Evolutionary conservation across 2,797 vertebrate genomes (phyloP), one percentile per base, ranked within the genome.

Genomic region (Antrozous pallidus): DNA sequence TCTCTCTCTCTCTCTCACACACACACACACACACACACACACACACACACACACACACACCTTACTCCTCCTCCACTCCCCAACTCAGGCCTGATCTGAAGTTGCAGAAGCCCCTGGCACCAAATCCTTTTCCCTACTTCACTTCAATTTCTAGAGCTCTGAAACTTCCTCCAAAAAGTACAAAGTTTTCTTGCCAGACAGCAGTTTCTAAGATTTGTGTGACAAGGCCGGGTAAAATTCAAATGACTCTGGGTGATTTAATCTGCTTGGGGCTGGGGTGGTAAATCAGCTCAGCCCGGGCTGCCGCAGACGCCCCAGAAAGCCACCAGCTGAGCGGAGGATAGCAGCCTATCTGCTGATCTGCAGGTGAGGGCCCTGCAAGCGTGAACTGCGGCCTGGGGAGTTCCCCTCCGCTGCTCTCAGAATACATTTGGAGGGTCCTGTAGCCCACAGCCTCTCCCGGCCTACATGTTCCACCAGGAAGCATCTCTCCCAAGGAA

Each of bases 221-320:
- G 98, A 98, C 97, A 98, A 98, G 98, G 95, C 98, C 88, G 70
- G 97, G 97, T 98, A 98, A 98, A 98, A 98, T 98, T 98, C 98
- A 98, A 98, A 98, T 98, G 97, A 98, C 97, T 98, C 96, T 93
- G 95, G 97, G 97, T 98, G 98, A 98, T 98, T 98, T 98, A 98
- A 98, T 98, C 98, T 98, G 97, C 97, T 98, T 94, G 96, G 97
- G 98, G 97, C 97, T 84, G 78, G 96, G 96, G 97, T 98, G 97
- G 96, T 98, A 98, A 98, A 98, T 98, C 98, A 98, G 97, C 87
- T 95, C 93, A 84, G 97, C 97, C 97, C 92, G 3, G 97, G 97
- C 97, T 98, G 97, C 97, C 93, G 94, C 95, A 4, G 96, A 96
- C 91, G 94, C 97, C 97, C 98, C 97, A 97, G 97, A 98, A 98